Evolutionary conservation across 2,888 invertebrate species (phyloP), one percentile per base, ranked within the genome.

Genomic region (Dascillus cervinus): DNA sequence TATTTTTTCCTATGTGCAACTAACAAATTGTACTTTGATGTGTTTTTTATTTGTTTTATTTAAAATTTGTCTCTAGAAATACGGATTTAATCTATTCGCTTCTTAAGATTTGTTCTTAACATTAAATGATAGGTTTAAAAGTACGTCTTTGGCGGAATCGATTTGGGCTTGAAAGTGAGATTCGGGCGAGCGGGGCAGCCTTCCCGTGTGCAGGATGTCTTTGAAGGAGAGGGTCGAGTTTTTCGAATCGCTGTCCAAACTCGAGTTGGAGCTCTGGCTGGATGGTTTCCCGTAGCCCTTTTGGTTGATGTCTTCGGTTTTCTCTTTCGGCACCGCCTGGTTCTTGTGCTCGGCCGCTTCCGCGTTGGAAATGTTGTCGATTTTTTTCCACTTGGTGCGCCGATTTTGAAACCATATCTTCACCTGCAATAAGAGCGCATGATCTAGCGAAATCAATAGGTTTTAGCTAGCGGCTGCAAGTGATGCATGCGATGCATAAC

Each of bases 341-440:
- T 67, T 79, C 56, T 86, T 86, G 58, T 85, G 76, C 56, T 88
- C 90, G 1, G 88, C 85, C 2, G 85, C 86, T 62, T 91, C 90
- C 10, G 88, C 82, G 60, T 86, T 89, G 38, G 82, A 79, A 32
- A 91, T 82, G 67, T 90, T 90, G 66, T 92, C 92, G 62, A 90
- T 90, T 63, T 92, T 92, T 69, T 92, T 94, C 81, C 82, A 82
- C 55, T 82, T 82, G 11, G 81, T 82, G 33, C 82, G 68, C 64
- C 92, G 73, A 61, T 89, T 89, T 67, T 88, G 88, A 64, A 89
- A 89, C 88, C 88, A 88, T 47, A 88, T 88, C 68, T 88, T 88
- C 52, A 88, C 87, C 87, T 88, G 76, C 20, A 75, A 74, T 55
- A 43, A 52, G 52, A 26, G 45, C 44, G 46, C 46, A 46, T 46